Evolutionary conservation across 2,113 vertebrate species (phyloP).

Genomic region (Meriones unguiculatus): DNA sequence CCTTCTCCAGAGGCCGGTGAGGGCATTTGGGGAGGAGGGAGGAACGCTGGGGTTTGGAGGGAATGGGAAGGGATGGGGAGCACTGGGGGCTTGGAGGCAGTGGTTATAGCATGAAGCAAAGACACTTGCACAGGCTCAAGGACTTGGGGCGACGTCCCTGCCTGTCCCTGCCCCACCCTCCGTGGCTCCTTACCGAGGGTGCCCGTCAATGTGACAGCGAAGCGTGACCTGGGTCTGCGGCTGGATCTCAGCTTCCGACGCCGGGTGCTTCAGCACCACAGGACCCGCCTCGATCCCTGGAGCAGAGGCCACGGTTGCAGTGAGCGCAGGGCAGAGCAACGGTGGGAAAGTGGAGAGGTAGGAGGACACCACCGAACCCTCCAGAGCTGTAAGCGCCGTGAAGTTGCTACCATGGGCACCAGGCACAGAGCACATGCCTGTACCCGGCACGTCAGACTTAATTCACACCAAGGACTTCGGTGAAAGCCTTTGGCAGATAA

Average conservation of each 20-base stretch:
- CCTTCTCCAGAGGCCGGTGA: neutral
- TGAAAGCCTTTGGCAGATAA: neutral
- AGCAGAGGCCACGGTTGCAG: neutral
- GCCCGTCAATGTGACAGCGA: conserved; percentile 96
- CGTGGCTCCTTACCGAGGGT: conserved; percentile 94
- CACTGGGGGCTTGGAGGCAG: no score
- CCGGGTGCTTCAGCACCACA: conserved; percentile 93
- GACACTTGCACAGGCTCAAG: neutral
- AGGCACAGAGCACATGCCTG: neutral
- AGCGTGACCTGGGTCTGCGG: conserved; percentile 92
- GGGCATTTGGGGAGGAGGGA: neutral
- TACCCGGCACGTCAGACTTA: neutral
- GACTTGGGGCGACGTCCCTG: neutral
- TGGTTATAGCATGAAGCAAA: neutral
- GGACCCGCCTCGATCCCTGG: conserved; percentile 95
- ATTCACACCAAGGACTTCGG: neutral
- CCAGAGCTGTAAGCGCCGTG: no score
- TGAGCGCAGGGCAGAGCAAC: neutral
- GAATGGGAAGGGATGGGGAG: no score
- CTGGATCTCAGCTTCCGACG: conserved; percentile 91
- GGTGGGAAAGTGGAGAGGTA: neutral
- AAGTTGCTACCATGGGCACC: neutral
- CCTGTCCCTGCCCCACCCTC: neutral
- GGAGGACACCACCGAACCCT: neutral
- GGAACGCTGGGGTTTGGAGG: no score